Evolutionary conservation across 2,797 vertebrate species (phyloP).

Genomic region (Arnoldichthys spilopterus): DNA sequence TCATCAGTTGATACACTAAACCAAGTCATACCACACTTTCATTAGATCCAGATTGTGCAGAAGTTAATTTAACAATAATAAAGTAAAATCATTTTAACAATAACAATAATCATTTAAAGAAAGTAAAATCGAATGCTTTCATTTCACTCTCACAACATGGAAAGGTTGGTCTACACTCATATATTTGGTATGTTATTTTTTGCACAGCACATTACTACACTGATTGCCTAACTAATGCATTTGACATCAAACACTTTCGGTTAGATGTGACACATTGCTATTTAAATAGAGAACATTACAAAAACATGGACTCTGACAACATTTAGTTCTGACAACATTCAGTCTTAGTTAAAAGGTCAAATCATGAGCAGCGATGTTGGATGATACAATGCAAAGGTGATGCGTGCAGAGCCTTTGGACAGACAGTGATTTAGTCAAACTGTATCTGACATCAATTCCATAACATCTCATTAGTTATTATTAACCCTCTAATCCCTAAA

Average conservation of each 20-base stretch:
- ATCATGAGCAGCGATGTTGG: not conserved
- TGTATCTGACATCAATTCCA: conserved; percentile 45
- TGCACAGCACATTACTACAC: not conserved
- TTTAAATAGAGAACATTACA: not conserved
- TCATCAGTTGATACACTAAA: too few species aligned
- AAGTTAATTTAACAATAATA: too few species aligned
- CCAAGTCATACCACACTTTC: too few species aligned
- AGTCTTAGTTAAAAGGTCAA: conserved; percentile 16
- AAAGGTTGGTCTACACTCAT: too few species aligned
- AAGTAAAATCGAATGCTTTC: too few species aligned
- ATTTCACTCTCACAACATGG: too few species aligned
- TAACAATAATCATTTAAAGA: too few species aligned
- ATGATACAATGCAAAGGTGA: conserved; percentile 1
- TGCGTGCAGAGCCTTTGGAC: not conserved
- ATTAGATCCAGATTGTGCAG: too few species aligned
- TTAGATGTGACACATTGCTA: not conserved
- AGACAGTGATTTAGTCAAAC: conserved; percentile 29
- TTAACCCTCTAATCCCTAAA: conserved; percentile 38
- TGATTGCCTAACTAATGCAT: not conserved
- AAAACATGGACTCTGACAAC: not conserved
- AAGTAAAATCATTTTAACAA: too few species aligned
- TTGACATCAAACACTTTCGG: not conserved
- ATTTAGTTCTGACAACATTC: not conserved
- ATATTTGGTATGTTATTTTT: too few species aligned
- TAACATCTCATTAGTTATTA: conserved; percentile 34